Conservation (phyloP, 1,140 invertebrate species). For the Ridgeia piscesae region DNA sequence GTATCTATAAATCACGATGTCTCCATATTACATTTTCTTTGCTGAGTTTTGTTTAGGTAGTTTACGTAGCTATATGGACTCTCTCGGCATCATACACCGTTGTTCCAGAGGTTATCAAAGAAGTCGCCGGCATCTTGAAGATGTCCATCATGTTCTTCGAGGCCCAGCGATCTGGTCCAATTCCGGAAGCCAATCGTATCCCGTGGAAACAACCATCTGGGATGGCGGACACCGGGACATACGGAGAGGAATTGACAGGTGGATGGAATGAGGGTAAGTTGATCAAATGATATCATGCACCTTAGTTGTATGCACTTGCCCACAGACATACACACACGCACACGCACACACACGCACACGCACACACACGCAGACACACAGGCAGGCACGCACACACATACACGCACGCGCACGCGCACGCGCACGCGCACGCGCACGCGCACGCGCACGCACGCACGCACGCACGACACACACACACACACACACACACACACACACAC, state of each 20-base stretch:
- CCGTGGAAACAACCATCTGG: constrained; percentile 52
- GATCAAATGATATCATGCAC: neutral
- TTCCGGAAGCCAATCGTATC: constrained; percentile 50
- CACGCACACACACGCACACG: neutral
- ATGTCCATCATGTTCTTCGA: constrained; percentile 58
- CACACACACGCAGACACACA: neutral
- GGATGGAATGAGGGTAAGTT: constrained; percentile 48
- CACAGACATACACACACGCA: neutral
- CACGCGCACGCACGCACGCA: neutral
- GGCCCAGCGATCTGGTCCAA: constrained; percentile 53
- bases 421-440: neutral
- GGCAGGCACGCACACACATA: neutral
- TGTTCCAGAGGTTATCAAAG: neutral
- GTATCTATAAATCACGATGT: too few relatives aligned
- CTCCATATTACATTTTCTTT: too few relatives aligned
- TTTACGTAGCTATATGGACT: too few relatives aligned
- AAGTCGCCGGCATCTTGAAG: constrained; percentile 40
- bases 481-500: too few relatives aligned
- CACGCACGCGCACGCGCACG: neutral
- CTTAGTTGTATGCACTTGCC: neutral
- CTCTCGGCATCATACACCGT: neutral
- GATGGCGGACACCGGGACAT: constrained; percentile 46
- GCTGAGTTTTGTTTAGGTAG: too few relatives aligned
- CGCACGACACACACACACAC: neutral
- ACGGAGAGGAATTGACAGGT: constrained; percentile 52